Evolutionary conservation across 2,888 invertebrate species (phyloP), one percentile per base, ranked within the genome.

Genomic region (Spodoptera exigua): DNA sequence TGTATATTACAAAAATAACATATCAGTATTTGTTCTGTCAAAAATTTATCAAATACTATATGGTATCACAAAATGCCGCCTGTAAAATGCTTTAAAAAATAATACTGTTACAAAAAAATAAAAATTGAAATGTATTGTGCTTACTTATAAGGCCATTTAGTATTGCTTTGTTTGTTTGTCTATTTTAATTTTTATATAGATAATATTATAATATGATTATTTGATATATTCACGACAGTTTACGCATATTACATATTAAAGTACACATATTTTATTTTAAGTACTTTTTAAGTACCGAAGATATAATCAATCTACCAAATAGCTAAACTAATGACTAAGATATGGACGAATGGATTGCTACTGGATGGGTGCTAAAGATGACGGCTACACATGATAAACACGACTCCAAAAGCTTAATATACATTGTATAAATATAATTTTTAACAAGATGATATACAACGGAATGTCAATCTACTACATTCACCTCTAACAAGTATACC

Each of bases 331-430:
- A 84, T 93, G 93, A 93, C 93, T 93, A 93, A 84, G 86, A 88
- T 88, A 91, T 93, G 93, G 93, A 93, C 93, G 93, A 91, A 93
- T 91, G 89, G 81, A 83, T 89, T 90, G 70, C 87, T 87, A 88
- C 74, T 83, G 88, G 87, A 89, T 90, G 87, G 87, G 82, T 79
- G 75, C 80, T 86, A 85, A 78, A 67, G 74, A 81, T 80, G 81
- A 82, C 53, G 63, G 65, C 70, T 81, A 83, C 47, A 70, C 46
- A 58, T 76, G 74, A 81, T 76, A 80, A 81, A 85, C 80, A 85
- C 67, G 75, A 79, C 55, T 85, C 72, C 71, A 84, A 86, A 88
- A 78, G 72, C 76, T 82, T 71, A 69, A 61, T 40, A 73, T 56
- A 64, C 43, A 70, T 62, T 71, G 67, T 70, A 74, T 67, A 76